phyloP scores from a whole-genome alignment of 37 sponge, comb jelly and placozoan genomes.

The Cladorhizidae sp. region DNA sequence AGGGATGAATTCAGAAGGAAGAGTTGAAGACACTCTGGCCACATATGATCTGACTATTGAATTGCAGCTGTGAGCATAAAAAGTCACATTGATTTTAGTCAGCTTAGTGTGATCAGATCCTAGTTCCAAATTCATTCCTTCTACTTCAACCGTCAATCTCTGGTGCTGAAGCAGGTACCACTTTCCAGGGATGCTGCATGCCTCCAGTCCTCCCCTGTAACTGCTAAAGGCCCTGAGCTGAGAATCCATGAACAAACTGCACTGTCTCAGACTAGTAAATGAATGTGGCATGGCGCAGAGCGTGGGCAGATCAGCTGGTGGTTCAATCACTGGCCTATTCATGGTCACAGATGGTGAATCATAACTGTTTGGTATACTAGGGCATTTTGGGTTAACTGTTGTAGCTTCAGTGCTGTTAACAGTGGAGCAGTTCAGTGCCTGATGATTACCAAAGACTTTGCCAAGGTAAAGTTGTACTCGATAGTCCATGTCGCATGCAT shows the following conservation, averaged over 20 bases:
- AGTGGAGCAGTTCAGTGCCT: too few relatives aligned
- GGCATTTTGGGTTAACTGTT: too few relatives aligned
- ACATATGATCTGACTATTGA: conserved; percentile 2
- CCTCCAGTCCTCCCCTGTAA: conserved; percentile 7
- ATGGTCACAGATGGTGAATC: too few relatives aligned
- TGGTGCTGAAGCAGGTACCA: conserved; percentile 65
- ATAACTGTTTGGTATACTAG: too few relatives aligned
- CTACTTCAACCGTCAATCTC: conserved; percentile 33
- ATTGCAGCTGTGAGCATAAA: conserved; percentile 20
- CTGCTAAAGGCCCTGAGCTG: conserved; percentile 45
- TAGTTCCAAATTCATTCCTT: conserved; percentile 1
- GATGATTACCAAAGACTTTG: too few relatives aligned
- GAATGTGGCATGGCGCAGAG: not conserved
- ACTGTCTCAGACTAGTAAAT: conserved; percentile 13
- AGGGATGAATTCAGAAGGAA: conserved; percentile 25
- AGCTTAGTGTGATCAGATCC: conserved; percentile 29
- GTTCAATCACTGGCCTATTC: too few relatives aligned
- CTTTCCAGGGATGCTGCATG: conserved; percentile 52
- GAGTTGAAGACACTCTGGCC: not conserved
- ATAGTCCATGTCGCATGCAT: not conserved
- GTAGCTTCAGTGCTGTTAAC: too few relatives aligned
- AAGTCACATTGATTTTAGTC: conserved; percentile 54
- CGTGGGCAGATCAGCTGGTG: not conserved
- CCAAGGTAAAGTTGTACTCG: too few relatives aligned
- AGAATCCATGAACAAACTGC: conserved; percentile 59